A percentile compares a stretch with the other conserved stretches of the same genome.
Conservation (phyloP, 1,140 invertebrate genomes). For the Drosophila pectinifera region DNA sequence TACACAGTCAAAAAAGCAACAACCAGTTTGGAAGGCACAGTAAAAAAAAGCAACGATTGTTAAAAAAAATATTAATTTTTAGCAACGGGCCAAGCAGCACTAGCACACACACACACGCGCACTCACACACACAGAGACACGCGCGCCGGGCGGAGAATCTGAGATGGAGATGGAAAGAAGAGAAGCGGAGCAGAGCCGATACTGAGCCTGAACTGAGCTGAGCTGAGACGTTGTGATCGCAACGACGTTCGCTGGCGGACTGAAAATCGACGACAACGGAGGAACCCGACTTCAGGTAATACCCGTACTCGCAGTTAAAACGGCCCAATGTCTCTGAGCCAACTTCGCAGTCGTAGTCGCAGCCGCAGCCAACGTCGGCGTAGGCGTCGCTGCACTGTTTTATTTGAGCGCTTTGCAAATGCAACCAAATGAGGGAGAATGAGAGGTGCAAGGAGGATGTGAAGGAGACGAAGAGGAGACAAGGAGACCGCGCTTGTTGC, state of each 20-base stretch:
- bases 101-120: conserved; percentile 39
- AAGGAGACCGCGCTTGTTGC: conserved; percentile 15
- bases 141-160: conserved; percentile 33
- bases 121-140: conserved; percentile 18
- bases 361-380: conserved; percentile 14
- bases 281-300: conserved; percentile 53
- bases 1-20: conserved; percentile 46
- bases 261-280: conserved; percentile 39
- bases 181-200: conserved; percentile 12
- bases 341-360: conserved; percentile 5
- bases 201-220: conserved; percentile 26
- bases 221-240: conserved; percentile 59
- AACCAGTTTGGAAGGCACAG: conserved; percentile 72
- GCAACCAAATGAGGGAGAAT: conserved; percentile 12
- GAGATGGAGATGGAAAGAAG: conserved; percentile 17
- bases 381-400: conserved; percentile 7
- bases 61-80: conserved; percentile 69
- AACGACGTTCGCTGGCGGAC: conserved; percentile 69
- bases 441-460: conserved; percentile 4
- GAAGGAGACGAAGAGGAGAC: conserved; percentile 5
- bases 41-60: conserved; percentile 72
- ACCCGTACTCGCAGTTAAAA: conserved; percentile 17
- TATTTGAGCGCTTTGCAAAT: conserved; percentile 28
- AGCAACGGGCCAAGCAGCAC: conserved; percentile 64
- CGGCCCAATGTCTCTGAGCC: conserved; percentile 17